Evolutionary conservation across 2,113 vertebrate species (phyloP).

Genomic region (Crypturellus undulatus): DNA sequence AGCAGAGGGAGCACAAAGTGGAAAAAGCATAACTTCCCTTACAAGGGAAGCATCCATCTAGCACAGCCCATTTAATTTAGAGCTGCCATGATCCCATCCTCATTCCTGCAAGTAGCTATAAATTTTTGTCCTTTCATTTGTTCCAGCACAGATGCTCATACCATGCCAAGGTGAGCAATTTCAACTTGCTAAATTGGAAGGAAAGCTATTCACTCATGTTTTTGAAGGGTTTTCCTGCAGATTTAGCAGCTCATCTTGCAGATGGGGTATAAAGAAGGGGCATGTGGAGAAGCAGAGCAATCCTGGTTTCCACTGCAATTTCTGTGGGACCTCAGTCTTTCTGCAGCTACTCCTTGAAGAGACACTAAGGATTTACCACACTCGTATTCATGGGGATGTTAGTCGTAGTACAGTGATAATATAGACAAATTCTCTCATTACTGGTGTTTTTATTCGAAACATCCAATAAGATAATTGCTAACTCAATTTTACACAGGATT

Average conservation of each 20-base stretch:
- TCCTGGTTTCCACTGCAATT: not conserved
- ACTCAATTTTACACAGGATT: slow-evolving; percentile 13
- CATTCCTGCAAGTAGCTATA: not conserved
- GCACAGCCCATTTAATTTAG: not conserved
- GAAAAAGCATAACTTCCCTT: not conserved
- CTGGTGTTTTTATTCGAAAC: slow-evolving; percentile 26
- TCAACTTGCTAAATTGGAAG: not conserved
- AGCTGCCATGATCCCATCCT: not conserved
- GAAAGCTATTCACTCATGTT: not conserved
- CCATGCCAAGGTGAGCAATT: not conserved
- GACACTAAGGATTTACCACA: not conserved
- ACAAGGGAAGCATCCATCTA: not conserved
- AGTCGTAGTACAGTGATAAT: not conserved
- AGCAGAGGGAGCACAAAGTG: not conserved
- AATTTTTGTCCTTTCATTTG: not conserved
- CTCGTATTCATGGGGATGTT: not conserved
- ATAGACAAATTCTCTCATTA: slow-evolving; percentile 16
- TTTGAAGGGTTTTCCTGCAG: not conserved
- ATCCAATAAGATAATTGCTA: slow-evolving; percentile 29
- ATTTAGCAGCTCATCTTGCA: not conserved
- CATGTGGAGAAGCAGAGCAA: not conserved
- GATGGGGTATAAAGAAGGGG: not conserved
- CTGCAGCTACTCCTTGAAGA: not conserved
- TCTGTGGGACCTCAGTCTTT: not conserved
- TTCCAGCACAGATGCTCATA: not conserved